A percentile compares a stretch with the other conserved stretches of the same genome.
These are phyloP conservation scores for Acanthisitta chloris DNA, from an alignment of 2,113 vertebrate genomes.

Conservation along the genomic window DNA sequence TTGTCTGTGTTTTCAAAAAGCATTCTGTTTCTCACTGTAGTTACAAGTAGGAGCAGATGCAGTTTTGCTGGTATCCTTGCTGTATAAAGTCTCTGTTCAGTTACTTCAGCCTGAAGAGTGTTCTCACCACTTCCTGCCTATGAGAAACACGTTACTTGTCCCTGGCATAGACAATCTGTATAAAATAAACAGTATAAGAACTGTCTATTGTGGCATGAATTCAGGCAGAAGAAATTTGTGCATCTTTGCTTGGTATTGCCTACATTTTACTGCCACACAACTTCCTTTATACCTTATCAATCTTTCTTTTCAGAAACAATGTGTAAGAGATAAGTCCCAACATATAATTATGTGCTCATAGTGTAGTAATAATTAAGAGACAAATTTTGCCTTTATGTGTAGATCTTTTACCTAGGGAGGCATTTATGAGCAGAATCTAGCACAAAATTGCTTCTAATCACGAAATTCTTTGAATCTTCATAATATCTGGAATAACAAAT, in stretches of 20 bases:
- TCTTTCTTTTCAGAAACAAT: background rate
- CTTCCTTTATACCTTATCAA: background rate
- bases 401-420: background rate
- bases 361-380: background rate
- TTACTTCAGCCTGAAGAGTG: background rate
- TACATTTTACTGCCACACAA: background rate
- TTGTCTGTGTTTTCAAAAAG: background rate
- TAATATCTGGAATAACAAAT: background rate
- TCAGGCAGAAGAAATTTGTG: background rate
- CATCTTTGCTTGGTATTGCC: background rate
- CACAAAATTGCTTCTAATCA: background rate
- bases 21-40: background rate
- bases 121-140: background rate
- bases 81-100: background rate
- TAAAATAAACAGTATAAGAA: no score
- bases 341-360: background rate
- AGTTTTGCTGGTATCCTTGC: no score
- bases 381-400: background rate
- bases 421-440: background rate
- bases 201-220: background rate
- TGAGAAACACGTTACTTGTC: background rate
- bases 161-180: background rate
- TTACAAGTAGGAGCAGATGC: background rate
- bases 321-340: background rate
- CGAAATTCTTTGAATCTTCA: background rate